Evolutionary conservation across 2,113 vertebrate species (phyloP), one percentile per base, ranked within the genome.

Genomic region (Naja naja): DNA sequence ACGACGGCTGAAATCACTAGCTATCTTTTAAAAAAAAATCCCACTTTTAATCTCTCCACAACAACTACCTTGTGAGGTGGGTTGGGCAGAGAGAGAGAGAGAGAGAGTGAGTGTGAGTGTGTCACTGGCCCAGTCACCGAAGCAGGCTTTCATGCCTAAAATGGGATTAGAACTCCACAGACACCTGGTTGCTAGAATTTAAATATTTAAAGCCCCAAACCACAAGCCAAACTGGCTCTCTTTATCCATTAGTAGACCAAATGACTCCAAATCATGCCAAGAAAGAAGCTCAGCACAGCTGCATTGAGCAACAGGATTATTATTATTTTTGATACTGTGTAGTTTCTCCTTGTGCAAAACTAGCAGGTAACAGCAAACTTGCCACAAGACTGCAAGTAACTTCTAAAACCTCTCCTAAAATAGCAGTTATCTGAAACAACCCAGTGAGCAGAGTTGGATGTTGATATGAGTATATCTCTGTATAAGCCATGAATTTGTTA

Each of bases 101-200:
- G 4, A 5, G 55, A 22, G 20, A 22, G 20, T 22, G 25, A 4
- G 20, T 22, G 25, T 1, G 1, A 30, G 27, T 0, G 10, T 0
- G 60, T 12, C 11, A 64, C 1, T 64, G 60, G 30, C 11, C 60
- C n/a, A 16, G 30, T 69, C 30, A n/a, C 4, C 60, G 11, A 16
- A 69, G 4, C 60, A 69, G 60, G 60, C 25, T 58, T 58, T 58
- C 23, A 58, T 58, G 56, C 23, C 56, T 58, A 25, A 58, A 58
- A 58, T 25, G 56, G 7, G 56, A 58, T 23, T 58, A 9, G 7
- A 25, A 58, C 47, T 49, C 8, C 47, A 49, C 47, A 49, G 47
- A 25, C 23, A 25, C 56, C 56, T 25, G 56, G 25, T 58, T 58
- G 25, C 56, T 58, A 25, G 23, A 49, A 49, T 49, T 49, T 9